Percentiles rank a stretch among this genome's conserved stretches.
Conservation (phyloP, 2,888 invertebrate species). For the Synergus umbraculus region DNA sequence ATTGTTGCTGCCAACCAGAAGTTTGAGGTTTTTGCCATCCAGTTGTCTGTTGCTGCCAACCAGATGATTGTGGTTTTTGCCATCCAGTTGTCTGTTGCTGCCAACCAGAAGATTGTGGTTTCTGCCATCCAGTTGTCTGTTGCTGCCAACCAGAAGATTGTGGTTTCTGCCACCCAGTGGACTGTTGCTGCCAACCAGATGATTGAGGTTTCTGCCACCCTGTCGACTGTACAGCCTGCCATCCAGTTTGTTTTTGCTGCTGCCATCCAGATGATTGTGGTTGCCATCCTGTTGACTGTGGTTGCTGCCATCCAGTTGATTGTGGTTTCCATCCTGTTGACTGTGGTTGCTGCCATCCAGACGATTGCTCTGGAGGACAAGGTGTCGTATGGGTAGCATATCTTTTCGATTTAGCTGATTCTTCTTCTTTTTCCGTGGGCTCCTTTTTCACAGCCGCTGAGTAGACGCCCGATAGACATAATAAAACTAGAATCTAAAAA, state of each 20-base stretch:
- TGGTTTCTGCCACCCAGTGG: background rate
- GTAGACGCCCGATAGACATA: constrained; percentile 69
- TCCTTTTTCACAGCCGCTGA: constrained; percentile 57
- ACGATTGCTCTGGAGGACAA: constrained; percentile 63
- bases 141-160: background rate
- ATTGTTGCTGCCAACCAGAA: constrained; percentile 15
- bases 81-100: constrained; percentile 11
- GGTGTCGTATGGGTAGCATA: constrained; percentile 60
- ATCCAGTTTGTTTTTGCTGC: constrained; percentile 32
- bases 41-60: constrained; percentile 37
- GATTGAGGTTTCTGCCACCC: background rate
- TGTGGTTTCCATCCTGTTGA: constrained; percentile 20
- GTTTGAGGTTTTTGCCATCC: constrained; percentile 29
- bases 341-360: constrained; percentile 25
- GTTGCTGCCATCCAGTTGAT: constrained; percentile 9
- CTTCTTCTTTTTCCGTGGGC: constrained; percentile 51
- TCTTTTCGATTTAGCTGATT: constrained; percentile 65
- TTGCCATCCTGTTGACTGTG: constrained; percentile 8
- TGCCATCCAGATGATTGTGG: constrained; percentile 15
- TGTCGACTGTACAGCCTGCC: constrained; percentile 33
- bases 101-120: background rate
- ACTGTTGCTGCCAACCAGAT: background rate
- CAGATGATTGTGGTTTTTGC: background rate
- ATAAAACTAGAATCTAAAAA: constrained; percentile 65
- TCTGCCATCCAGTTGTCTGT: background rate